Evolutionary conservation across 1,140 invertebrate genomes (phyloP), one percentile per base, ranked within the genome.

Genomic region (Protaetia brevitarsis): DNA sequence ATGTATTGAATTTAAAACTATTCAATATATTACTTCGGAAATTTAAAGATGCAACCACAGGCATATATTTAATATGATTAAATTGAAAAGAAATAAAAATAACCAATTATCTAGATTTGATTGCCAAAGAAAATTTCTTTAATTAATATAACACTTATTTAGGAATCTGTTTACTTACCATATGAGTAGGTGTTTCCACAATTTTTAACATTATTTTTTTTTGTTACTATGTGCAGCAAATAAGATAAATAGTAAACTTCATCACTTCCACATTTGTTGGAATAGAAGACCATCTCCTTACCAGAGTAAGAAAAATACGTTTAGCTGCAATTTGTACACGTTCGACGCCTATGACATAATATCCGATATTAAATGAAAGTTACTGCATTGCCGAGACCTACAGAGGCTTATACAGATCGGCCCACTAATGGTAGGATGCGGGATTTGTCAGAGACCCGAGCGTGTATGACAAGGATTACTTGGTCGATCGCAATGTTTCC

Each of bases 331-430:
- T 62, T 66, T 60, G 62, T 28, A 64, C 70, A 71, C 70, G 70
- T 71, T 61, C 70, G 59, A 56, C 68, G 68, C 70, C 69, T 65
- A 71, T 68, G 68, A 68, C 67, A 64, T 68, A 63, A 69, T 69
- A 71, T 63, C 62, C 31, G 56, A 30, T 66, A 63, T 60, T 34
- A 70, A 72, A 74, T 73, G 72, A 73, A 66, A 74, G 68, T 74
- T 74, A 74, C 73, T 63, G 71, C 64, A 41, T 26, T 45, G 41
- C 10, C 41, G 41, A 45, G n/a, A n/a, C n/a, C n/a, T n/a, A n/a
- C n/a, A n/a, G n/a, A 13, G n/a, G n/a, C n/a, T 21, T 13, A 21
- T 13, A 21, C 41, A 13, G 16, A 45, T 45, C 41, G 41, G 41
- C 45, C 57, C 68, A 62, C 66, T 72, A 72, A 71, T 66, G 64